These are phyloP conservation scores for Tamias sibiricus DNA, from an alignment of 2,113 vertebrate species.

Conservation along the genomic window DNA sequence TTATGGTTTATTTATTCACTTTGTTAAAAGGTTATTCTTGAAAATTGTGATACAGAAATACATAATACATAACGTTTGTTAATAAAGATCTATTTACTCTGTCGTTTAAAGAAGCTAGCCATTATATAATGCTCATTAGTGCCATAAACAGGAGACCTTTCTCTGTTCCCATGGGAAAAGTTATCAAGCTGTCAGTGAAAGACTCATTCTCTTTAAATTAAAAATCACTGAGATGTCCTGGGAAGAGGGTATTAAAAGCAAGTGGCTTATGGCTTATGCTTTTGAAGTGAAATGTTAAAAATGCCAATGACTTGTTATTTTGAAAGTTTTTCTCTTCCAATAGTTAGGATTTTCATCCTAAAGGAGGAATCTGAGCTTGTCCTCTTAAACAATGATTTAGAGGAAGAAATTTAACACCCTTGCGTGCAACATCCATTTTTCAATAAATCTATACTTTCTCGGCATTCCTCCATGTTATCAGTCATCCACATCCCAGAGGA, in stretches of 20 bases:
- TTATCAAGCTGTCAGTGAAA: slow-evolving; percentile 83
- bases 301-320: slow-evolving; percentile 38
- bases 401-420: slow-evolving; percentile 79
- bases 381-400: slow-evolving; percentile 85
- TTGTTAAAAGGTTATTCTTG: slow-evolving; percentile 76
- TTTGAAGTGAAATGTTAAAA: slow-evolving; percentile 70
- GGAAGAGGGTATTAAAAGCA: slow-evolving; percentile 65
- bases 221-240: slow-evolving; percentile 73
- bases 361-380: slow-evolving; percentile 76
- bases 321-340: slow-evolving; percentile 52
- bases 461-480: slow-evolving; percentile 81
- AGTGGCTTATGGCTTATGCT: background rate
- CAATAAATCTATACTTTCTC: slow-evolving; percentile 85
- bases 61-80: slow-evolving; percentile 70
- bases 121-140: slow-evolving; percentile 81
- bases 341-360: slow-evolving; percentile 35
- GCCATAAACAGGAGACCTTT: slow-evolving; percentile 67
- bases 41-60: slow-evolving; percentile 72
- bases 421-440: slow-evolving; percentile 80
- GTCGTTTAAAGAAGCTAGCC: slow-evolving; percentile 74
- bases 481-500: slow-evolving; percentile 83
- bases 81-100: slow-evolving; percentile 86
- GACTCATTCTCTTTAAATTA: slow-evolving; percentile 85
- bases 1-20: slow-evolving; percentile 76
- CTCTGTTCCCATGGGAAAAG: slow-evolving; percentile 83